phyloP scores from a whole-genome alignment of 2,797 vertebrate genomes.

The Hephaestus fuliginosus region DNA sequence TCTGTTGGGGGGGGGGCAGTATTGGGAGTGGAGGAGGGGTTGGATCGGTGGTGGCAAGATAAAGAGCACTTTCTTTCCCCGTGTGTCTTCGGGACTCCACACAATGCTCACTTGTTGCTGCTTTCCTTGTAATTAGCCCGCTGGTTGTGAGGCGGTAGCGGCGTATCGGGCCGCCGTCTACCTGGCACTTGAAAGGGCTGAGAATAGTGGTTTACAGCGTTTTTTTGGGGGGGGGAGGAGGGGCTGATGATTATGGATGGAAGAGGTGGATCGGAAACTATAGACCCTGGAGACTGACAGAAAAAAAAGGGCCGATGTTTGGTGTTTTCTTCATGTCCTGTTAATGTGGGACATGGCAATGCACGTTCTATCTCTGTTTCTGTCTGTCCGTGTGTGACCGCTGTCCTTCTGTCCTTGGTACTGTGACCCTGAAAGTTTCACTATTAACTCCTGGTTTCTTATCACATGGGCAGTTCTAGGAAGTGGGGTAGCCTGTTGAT shows the following conservation, averaged over 20 bases:
- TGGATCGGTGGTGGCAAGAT: slow-evolving; percentile 43
- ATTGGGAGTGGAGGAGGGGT: neutral
- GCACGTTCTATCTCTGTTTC: slow-evolving; percentile 5
- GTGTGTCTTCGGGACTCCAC: slow-evolving; percentile 75
- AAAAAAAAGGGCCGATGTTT: slow-evolving; percentile 15
- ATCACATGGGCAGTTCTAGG: neutral
- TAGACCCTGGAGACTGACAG: slow-evolving; percentile 46
- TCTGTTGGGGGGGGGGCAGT: too few species aligned
- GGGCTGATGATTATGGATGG: slow-evolving; percentile 56
- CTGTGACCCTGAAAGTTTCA: slow-evolving; percentile 3
- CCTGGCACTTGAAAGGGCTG: slow-evolving; percentile 76
- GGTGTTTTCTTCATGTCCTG: slow-evolving; percentile 41
- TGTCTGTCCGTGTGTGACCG: slow-evolving; percentile 9
- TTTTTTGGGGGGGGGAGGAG: neutral
- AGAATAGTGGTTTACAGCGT: slow-evolving; percentile 51
- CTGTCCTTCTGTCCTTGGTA: neutral
- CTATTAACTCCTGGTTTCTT: neutral
- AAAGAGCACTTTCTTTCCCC: slow-evolving; percentile 78
- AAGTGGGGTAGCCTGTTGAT: neutral
- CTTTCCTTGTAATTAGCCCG: slow-evolving; percentile 81
- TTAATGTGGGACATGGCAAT: slow-evolving; percentile 41
- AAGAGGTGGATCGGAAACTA: slow-evolving; percentile 58
- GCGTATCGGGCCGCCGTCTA: slow-evolving; percentile 58
- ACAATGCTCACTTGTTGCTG: slow-evolving; percentile 79
- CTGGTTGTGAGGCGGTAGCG: slow-evolving; percentile 64